Base-by-base conservation (phyloP, 2,797 vertebrate species). In the Hephaestus fuliginosus region DNA sequence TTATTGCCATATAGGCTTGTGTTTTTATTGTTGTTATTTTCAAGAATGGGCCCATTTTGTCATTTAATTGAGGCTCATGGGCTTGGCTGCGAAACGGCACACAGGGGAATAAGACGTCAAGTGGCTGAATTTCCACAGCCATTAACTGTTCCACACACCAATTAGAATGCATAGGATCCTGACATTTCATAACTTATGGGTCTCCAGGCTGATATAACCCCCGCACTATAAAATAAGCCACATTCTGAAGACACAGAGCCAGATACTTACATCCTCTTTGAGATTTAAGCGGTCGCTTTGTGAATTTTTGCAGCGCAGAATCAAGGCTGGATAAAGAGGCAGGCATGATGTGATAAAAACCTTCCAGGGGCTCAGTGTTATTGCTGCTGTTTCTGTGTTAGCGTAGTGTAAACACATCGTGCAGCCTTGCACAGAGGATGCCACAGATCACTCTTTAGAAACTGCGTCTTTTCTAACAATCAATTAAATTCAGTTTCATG, bases 151-250 rank as follows among this genome's bases (percentile, higher is more conserved):
- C 95, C 92, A 91, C 93, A 92, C 94, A n/a, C 96, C 95, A 96
- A 96, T 96, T 96, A 96, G 95, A 96, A 96, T 96, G 95, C 95
- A 96, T 96, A 94, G 95, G 93, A 95, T 95, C 95, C 93, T 96
- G 95, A 96, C 95, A 91, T 94, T 92, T 91, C 92, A 93, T 96
- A 96, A 96, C 93, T 95, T 96, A 96, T 94, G 92, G 93, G 92
- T 94, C 95, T 95, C 95, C 80, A 82, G 92, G 92, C 94, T 94
- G 84, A 93, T 87, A 93, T 96, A 95, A 96, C 90, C 86, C 78
- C 85, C 36, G 8, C 18, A 81, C 93, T 92, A 92, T 93, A 93
- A 94, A 95, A 84, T 88, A 89, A 84, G 82, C 81, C 84, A 74
- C 78, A 62, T 82, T 89, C 90, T 91, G 88, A 93, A 93, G 93